Conservation (phyloP, 1,140 invertebrate genomes). For the Mercenaria mercenaria region DNA sequence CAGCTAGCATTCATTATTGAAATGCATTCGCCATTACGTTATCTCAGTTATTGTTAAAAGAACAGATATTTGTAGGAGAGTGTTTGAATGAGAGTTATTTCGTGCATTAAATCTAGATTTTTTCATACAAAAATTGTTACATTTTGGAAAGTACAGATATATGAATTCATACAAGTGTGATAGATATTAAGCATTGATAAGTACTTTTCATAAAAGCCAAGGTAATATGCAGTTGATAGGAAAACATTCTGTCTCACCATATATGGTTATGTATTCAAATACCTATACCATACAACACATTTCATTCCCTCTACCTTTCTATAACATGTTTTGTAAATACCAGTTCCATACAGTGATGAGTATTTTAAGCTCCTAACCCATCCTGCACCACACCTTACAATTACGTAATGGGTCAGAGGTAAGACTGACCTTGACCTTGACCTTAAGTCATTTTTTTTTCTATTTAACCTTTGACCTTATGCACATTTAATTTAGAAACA, state of each 20-base stretch:
- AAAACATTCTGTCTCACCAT: background rate
- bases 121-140: background rate
- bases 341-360: no score
- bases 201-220: background rate
- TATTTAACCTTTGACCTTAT: conserved; percentile 7
- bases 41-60: no score
- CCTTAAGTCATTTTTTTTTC: background rate
- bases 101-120: background rate
- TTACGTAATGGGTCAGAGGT: conserved; percentile 63
- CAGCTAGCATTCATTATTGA: no score
- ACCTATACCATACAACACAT: conserved; percentile 2
- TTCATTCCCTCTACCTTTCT: background rate
- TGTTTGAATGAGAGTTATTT: no score
- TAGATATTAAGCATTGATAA: background rate
- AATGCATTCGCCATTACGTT: no score
- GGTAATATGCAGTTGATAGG: conserved; percentile 57
- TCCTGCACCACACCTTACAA: background rate
- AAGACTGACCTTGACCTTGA: conserved; percentile 61
- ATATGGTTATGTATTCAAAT: background rate
- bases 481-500: no score
- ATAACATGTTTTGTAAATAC: background rate
- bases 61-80: no score
- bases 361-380: no score
- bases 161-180: background rate
- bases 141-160: background rate